Base-by-base conservation (phyloP, 2,888 invertebrate species). In the Lithophane socia region DNA sequence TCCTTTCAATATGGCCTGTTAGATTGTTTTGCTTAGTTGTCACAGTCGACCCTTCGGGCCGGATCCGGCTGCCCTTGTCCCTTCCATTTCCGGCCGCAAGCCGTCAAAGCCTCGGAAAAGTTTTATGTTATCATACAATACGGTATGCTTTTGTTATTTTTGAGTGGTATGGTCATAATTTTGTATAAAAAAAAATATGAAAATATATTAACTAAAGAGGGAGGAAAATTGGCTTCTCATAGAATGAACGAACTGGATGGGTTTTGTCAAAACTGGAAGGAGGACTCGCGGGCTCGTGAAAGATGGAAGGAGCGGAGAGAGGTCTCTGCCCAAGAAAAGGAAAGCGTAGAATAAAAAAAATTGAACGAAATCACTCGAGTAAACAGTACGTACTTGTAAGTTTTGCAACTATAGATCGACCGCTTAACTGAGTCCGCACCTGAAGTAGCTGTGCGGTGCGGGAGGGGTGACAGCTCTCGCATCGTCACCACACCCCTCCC, bases 21-120 rank as follows among this genome's bases (percentile, higher is more conserved):
- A 84, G 86, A 90, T 92, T 93, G 92, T 92, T 92, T 90, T 89
- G 90, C 90, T 89, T 87, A 91, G 90, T 90, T 93, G 92, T 90
- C 91, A 84, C 89, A 89, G 86, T 89, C 88, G 90, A 90, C 93
- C 93, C 92, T 89, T 86, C 87, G 82, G 88, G 92, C 96, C 96
- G 96, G 95, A 94, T 92, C 92, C 88, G 94, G 90, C 94, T 90
- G 92, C 93, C 92, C 92, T 92, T 94, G 95, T 94, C 94, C 95
- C 92, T 90, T 93, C 94, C 93, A 96, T 95, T 94, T 96, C 96
- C 96, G 93, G 91, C 90, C 92, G 80, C 91, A 88, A 89, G 87
- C 91, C 89, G 93, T 93, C 93, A 94, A 94, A 93, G 92, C 89
- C 86, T 88, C 88, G 87, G 87, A 89, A 91, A 92, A 92, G 90